Evolutionary conservation across 1,140 invertebrate genomes (phyloP).

Genomic region (Anastatus disparis): DNA sequence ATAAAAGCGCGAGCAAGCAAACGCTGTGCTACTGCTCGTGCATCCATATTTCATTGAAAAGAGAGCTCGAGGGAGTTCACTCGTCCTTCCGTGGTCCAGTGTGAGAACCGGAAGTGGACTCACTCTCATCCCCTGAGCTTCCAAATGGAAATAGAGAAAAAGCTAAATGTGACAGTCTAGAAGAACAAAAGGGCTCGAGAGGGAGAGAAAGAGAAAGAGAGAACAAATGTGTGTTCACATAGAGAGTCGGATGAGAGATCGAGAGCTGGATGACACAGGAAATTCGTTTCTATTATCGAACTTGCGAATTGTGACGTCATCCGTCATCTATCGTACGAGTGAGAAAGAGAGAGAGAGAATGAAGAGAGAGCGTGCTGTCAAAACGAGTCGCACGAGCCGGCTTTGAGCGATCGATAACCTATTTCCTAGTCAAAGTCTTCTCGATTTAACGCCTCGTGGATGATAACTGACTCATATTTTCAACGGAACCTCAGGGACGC

Average conservation of each 20-base stretch:
- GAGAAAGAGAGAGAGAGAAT: not conserved
- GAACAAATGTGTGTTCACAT: constrained; percentile 13
- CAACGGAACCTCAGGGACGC: not conserved
- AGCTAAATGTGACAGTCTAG: not conserved
- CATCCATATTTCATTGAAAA: constrained; percentile 46
- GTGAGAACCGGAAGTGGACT: constrained; percentile 45
- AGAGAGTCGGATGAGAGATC: constrained; percentile 7
- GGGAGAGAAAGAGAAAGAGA: not conserved
- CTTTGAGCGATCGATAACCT: constrained; percentile 53
- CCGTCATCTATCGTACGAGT: not conserved
- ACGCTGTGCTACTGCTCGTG: constrained; percentile 11
- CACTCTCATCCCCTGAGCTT: not conserved
- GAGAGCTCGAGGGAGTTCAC: not conserved
- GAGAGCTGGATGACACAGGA: constrained; percentile 49
- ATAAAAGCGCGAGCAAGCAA: no score
- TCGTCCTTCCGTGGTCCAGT: constrained; percentile 17
- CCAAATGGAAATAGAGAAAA: constrained; percentile 23
- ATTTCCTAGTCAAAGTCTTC: constrained; percentile 53
- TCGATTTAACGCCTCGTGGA: constrained; percentile 49
- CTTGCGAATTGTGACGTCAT: constrained; percentile 43
- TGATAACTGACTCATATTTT: constrained; percentile 17
- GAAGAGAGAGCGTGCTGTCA: constrained; percentile 40
- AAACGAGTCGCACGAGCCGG: constrained; percentile 44
- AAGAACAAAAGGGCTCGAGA: not conserved
- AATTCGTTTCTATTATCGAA: constrained; percentile 54